phyloP scores from a whole-genome alignment of 1,140 invertebrate genomes.

The Eufriesea mexicana region DNA sequence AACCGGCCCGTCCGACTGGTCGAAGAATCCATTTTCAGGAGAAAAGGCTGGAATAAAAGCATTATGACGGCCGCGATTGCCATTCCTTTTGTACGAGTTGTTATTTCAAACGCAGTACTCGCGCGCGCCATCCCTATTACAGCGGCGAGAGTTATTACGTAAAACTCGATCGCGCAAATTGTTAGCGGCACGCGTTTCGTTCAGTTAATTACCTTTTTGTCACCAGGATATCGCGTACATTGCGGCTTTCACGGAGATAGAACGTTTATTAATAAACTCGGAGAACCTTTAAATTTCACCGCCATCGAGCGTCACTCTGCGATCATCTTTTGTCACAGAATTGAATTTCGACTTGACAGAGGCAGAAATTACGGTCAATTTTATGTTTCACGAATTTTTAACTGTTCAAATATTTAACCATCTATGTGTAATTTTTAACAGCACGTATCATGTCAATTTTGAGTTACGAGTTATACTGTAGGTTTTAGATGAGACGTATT shows the following conservation, averaged over 20 bases:
- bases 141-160: slow-evolving; percentile 18
- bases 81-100: not conserved
- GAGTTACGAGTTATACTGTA: too few relatives aligned
- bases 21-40: not conserved
- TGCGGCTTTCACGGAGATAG: not conserved
- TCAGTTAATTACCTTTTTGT: slow-evolving; percentile 17
- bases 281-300: not conserved
- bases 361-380: too few relatives aligned
- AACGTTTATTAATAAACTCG: slow-evolving; percentile 13
- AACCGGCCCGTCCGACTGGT: not conserved
- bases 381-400: too few relatives aligned
- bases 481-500: too few relatives aligned
- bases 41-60: not conserved
- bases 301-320: not conserved
- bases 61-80: not conserved
- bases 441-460: too few relatives aligned
- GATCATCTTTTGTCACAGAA: not conserved
- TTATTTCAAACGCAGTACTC: slow-evolving; percentile 6
- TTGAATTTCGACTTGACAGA: too few relatives aligned
- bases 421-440: too few relatives aligned
- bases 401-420: too few relatives aligned
- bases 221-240: not conserved
- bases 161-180: slow-evolving; percentile 35
- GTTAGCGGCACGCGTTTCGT: slow-evolving; percentile 12
- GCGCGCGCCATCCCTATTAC: not conserved